Evolutionary conservation across 1,140 invertebrate genomes (phyloP), one percentile per base, ranked within the genome.

Genomic region (Glossosoma conforme): DNA sequence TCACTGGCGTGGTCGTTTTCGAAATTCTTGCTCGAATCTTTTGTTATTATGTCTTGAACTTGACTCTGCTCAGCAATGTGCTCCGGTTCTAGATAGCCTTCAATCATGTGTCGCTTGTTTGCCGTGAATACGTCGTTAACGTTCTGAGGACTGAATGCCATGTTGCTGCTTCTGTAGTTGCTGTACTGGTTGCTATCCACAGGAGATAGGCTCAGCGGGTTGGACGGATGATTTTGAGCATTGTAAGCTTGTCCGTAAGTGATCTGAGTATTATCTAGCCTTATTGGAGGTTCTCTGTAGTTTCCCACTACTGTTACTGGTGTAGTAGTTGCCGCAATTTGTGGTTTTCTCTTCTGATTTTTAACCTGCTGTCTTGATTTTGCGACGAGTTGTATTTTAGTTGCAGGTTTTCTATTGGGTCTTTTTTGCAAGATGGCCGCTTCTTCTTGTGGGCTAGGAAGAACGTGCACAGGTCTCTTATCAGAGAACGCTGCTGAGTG

Each of bases 101-200:
- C 52, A 0, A 19, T 25, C 10, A 51, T 35, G 14, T 54, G 38
- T 32, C 50, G 24, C 21, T 59, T 59, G 24, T 55, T 59, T 17
- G 56, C 53, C 30, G 49, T 56, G 24, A 75, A 75, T 44, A 64
- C 72, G 54, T 75, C 71, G 36, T 75, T 75, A 24, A 75, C 49
- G 54, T 75, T 75, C 59, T 75, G 72, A 20, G 72, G 72, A 60
- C 67, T 75, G 43, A 75, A 75, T 15, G 72, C 72, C 62, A 74
- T 61, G 53, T 75, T 75, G 41, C 70, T 68, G 44, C 72, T 63
- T 50, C 70, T 74, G 53, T 75, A 74, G 54, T 75, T 75, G 20
- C 67, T 61, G 41, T 75, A 75, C 6, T 67, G 65, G 0, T 66
- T 69, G 8, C 60, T 64, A 5, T 65, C 66, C 13, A 48, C 18